Percentiles rank a stretch among this genome's conserved stretches.
Evolutionary conservation across 2,113 vertebrate species (phyloP).

Genomic region (Numida meleagris): DNA sequence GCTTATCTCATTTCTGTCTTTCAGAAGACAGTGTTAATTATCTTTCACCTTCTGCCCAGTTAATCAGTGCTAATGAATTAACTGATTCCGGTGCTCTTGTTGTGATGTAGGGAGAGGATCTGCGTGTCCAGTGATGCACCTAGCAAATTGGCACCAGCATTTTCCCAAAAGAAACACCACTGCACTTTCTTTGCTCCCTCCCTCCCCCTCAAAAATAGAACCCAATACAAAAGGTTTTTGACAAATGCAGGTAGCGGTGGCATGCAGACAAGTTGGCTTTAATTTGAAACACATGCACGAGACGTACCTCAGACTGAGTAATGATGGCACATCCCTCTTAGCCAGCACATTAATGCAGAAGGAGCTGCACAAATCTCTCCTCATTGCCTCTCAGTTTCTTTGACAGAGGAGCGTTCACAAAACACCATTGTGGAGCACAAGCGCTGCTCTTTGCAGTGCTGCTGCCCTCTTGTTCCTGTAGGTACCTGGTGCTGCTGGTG

Average conservation of each 20-base stretch:
- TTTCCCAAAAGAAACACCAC: background rate
- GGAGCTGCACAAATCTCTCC: background rate
- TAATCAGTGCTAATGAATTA: conserved; percentile 28
- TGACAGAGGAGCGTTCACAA: background rate
- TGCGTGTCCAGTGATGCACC: accelerated
- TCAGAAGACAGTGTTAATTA: background rate
- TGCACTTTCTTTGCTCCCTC: background rate
- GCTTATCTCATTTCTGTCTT: background rate
- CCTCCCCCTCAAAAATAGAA: background rate
- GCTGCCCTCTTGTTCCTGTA: background rate
- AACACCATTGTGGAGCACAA: accelerated
- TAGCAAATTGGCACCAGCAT: background rate
- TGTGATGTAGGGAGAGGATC: background rate
- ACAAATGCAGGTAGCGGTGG: background rate
- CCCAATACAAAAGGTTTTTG: background rate
- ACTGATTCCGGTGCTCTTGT: background rate
- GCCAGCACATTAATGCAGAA: background rate
- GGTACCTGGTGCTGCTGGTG: accelerated
- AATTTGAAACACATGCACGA: accelerated
- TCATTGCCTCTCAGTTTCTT: accelerated
- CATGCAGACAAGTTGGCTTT: background rate
- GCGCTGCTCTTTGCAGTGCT: background rate
- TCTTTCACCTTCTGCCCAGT: background rate
- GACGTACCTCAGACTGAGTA: background rate
- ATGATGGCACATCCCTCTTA: background rate